Conservation (phyloP, 2,888 invertebrate genomes). For the Selenia dentaria region DNA sequence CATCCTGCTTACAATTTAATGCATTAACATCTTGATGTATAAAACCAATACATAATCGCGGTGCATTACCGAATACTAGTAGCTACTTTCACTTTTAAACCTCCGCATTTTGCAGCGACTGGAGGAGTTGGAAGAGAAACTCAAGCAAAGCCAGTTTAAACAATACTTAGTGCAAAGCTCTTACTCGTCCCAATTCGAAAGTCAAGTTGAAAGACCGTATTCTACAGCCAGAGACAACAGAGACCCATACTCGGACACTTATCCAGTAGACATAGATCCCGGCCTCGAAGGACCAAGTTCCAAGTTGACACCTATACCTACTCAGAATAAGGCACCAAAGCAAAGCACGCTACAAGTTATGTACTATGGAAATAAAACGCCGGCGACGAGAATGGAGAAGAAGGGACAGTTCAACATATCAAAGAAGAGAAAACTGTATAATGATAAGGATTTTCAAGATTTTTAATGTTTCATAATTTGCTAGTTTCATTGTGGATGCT, state of each 20-base stretch:
- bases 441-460: conserved; percentile 69
- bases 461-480: conserved; percentile 41
- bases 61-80: conserved; percentile 7
- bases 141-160: conserved; percentile 73
- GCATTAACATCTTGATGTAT: background rate
- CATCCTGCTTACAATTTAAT: background rate
- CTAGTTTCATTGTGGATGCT: background rate
- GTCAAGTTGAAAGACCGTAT: conserved; percentile 69
- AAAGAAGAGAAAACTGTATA: conserved; percentile 75
- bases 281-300: conserved; percentile 42
- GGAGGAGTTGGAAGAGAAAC: conserved; percentile 75
- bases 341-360: conserved; percentile 63
- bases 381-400: conserved; percentile 51
- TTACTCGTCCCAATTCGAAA: conserved; percentile 60
- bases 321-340: conserved; percentile 49
- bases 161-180: conserved; percentile 66
- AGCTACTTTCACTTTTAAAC: conserved; percentile 18
- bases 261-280: conserved; percentile 43
- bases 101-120: conserved; percentile 52
- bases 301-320: conserved; percentile 25
- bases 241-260: conserved; percentile 44
- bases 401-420: conserved; percentile 70
- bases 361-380: conserved; percentile 57
- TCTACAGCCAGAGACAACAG: conserved; percentile 54
- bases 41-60: conserved; percentile 13